These are phyloP conservation scores for Candidula unifasciata DNA, from an alignment of 2,888 invertebrate genomes.

Conservation along the genomic window DNA sequence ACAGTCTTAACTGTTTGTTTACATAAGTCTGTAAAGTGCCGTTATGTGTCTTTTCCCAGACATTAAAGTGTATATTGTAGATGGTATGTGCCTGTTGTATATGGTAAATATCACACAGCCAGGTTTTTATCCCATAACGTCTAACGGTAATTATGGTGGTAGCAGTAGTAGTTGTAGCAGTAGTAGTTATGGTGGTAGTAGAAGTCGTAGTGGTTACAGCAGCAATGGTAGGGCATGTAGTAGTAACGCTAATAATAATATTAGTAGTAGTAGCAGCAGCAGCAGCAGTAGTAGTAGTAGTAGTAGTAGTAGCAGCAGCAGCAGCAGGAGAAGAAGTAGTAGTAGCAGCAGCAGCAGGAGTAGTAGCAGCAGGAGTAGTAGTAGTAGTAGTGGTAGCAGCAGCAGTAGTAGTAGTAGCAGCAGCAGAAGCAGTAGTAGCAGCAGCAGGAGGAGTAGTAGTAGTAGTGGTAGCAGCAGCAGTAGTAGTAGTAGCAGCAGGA, in stretches of 20 bases:
- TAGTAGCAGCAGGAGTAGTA: too few relatives aligned
- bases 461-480: neutral
- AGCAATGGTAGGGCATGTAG: neutral
- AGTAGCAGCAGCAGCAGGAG: too few relatives aligned
- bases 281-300: constrained; percentile 14
- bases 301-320: neutral
- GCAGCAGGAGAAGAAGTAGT: constrained; percentile 17
- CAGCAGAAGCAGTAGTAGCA: neutral
- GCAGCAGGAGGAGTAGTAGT: neutral
- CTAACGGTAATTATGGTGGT: too few relatives aligned
- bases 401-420: neutral
- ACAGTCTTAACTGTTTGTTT: too few relatives aligned
- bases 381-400: neutral
- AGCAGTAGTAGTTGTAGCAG: constrained; percentile 12
- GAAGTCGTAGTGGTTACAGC: too few relatives aligned
- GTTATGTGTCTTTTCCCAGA: too few relatives aligned
- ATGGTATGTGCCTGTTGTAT: too few relatives aligned
- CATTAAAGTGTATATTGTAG: neutral
- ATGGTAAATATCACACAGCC: too few relatives aligned
- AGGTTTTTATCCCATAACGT: too few relatives aligned
- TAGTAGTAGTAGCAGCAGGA: neutral
- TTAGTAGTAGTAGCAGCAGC: constrained; percentile 5
- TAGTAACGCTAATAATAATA: neutral
- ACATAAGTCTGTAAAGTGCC: too few relatives aligned
- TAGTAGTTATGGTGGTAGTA: too few relatives aligned